phyloP scores from a whole-genome alignment of 2,888 invertebrate species.

The Formica aserva region DNA sequence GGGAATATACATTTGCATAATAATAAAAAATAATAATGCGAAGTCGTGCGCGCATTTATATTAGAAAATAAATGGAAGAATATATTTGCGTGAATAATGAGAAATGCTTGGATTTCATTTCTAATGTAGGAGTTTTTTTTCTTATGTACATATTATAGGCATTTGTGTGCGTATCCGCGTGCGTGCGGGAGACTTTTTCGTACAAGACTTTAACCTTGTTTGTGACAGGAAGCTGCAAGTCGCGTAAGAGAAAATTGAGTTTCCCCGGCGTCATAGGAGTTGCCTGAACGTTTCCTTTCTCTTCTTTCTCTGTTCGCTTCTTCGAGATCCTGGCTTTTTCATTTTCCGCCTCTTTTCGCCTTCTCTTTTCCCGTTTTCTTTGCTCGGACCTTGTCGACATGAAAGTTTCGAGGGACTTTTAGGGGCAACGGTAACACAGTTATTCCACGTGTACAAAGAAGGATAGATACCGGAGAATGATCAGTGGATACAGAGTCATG shows the following conservation, averaged over 20 bases:
- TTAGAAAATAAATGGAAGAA: background rate
- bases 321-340: slow-evolving; percentile 6
- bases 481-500: background rate
- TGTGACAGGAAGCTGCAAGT: slow-evolving; percentile 68
- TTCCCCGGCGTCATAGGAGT: slow-evolving; percentile 66
- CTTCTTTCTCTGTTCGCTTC: background rate
- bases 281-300: slow-evolving; percentile 50
- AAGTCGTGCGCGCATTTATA: background rate
- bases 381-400: slow-evolving; percentile 22
- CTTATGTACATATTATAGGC: background rate
- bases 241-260: slow-evolving; percentile 77
- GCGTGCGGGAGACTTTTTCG: slow-evolving; percentile 22
- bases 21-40: slow-evolving; percentile 7
- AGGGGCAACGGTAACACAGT: slow-evolving; percentile 52
- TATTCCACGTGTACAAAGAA: slow-evolving; percentile 43
- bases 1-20: background rate
- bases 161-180: background rate
- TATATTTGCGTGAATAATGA: background rate
- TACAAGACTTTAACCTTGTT: slow-evolving; percentile 71
- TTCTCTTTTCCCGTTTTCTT: background rate
- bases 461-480: background rate
- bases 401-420: slow-evolving; percentile 58
- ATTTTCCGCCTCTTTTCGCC: slow-evolving; percentile 5
- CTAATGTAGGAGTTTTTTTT: background rate
- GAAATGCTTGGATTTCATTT: background rate